Evolutionary conservation across 1,140 invertebrate genomes (phyloP), one percentile per base, ranked within the genome.

Genomic region (Drosophila bipectinata): DNA sequence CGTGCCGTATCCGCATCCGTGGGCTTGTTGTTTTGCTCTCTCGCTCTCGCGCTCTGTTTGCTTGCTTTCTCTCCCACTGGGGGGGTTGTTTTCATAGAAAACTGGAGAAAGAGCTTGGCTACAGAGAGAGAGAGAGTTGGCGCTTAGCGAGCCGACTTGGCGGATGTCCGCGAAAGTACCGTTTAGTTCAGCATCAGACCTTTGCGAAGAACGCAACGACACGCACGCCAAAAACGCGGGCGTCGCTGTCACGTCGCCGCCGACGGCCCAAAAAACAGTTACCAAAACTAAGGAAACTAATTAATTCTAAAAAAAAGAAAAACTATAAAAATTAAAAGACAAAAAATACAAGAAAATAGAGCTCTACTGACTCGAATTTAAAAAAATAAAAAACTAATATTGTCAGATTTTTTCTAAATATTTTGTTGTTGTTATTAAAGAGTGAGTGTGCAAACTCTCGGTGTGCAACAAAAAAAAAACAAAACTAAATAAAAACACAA

Each of bases 151-250:
- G 81, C 49, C 69, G 59, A 85, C 82, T 81, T 85, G 78, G 82
- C 52, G 62, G 76, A 69, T 52, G 75, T 32, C 44, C 48, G 62
- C 63, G 58, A 48, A 56, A 72, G 47, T 58, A 59, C 55, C 39
- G 58, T 74, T 77, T 51, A 85, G 82, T 85, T 85, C 82, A 85
- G 82, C 82, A 85, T 84, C 78, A 85, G 73, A 84, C n/a, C 69
- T 72, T 81, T 76, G 74, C 82, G 69, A 72, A 69, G 66, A 37
- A 68, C 73, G 68, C 72, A 79, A 62, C 81, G 34, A 32, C 32
- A 61, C 62, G 57, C 63, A 72, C 62, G 57, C 53, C 66, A 26
- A 44, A 45, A 56, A 56, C 79, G 82, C 66, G 82, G 78, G 82
- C 74, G 78, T 79, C 72, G 75, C 53, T 54, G 37, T 66, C 37